Base-by-base conservation (phyloP, 1,140 invertebrate genomes). In the Chrysomallon squamiferum region DNA sequence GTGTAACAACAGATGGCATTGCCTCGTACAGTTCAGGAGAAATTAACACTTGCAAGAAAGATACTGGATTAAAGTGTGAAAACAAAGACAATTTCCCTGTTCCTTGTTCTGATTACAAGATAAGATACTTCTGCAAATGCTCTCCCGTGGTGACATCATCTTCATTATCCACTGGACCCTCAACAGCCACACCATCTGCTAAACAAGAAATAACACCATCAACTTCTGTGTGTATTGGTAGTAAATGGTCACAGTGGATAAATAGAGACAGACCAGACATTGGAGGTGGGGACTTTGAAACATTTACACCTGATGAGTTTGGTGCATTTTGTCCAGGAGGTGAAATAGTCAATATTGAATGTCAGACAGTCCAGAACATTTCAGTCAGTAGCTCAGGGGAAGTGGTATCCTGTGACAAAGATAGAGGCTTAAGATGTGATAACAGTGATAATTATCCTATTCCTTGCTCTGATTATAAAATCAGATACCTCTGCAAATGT, bases 61-160 rank as follows among this genome's bases (percentile, higher is more conserved):
- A 32, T 15, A 5, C 27, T 1, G 68, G 68, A 9, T 32, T 70
- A n/a, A 35, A 22, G 18, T 70, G 68, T 49, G 57, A 38, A n/a
- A 62, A 62, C 25, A 27, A 25, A 11, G 63, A 66, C 29, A 66
- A 66, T 35, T 29, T 7, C 32, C 63, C 63, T 6, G 50, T 70
- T 2, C 29, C 50, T 41, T 85, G 84, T 59, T 29, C 65, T 11
- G 83, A 85, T 68, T 78, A 76, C 54, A 81, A 84, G 67, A 69
- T 85, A 11, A 65, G 81, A 35, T 76, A 83, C 38, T 62, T 67
- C 22, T 85, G 84, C 43, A 33, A 78, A 38, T 85, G 84, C 63
- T n/a, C 38, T 1, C 43, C 27, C 9, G 18, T 35, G 35, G 41
- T 20, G 22, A 15, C 58, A 27, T 18, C 22, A 13, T n/a, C 33